A percentile compares a stretch with the other conserved stretches of the same genome.
Evolutionary conservation across 2,113 vertebrate species (phyloP).

Genomic region (Shinisaurus crocodilurus): DNA sequence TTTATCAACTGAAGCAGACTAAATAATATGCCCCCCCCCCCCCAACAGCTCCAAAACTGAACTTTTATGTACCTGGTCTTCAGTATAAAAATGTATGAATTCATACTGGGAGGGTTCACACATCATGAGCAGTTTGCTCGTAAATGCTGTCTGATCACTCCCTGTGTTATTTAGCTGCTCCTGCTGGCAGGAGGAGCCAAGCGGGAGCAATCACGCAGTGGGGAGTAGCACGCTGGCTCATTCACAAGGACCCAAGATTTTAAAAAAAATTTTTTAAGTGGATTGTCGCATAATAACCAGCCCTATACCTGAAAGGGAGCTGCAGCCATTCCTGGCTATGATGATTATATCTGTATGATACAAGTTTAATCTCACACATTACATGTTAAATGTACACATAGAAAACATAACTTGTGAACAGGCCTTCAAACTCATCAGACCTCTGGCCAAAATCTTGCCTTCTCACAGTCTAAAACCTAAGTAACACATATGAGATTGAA

Average conservation of each 20-base stretch:
- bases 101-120: background rate
- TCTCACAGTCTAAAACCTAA: background rate
- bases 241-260: too few species aligned
- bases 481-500: background rate
- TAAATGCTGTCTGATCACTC: too few species aligned
- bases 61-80: background rate
- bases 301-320: background rate
- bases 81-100: background rate
- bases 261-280: too few species aligned
- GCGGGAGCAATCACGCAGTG: too few species aligned
- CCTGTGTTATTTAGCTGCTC: too few species aligned
- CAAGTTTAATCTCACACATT: background rate
- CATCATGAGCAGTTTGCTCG: background rate
- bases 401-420: background rate
- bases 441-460: background rate
- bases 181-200: too few species aligned
- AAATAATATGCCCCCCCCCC: background rate
- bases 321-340: background rate
- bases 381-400: background rate
- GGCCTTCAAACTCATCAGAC: background rate
- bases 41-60: background rate
- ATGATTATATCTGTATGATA: background rate
- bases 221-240: too few species aligned
- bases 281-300: background rate
- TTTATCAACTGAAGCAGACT: background rate